These are phyloP conservation scores for Zaprionus obscuricornis DNA, from an alignment of 2,888 invertebrate genomes.

Conservation along the genomic window DNA sequence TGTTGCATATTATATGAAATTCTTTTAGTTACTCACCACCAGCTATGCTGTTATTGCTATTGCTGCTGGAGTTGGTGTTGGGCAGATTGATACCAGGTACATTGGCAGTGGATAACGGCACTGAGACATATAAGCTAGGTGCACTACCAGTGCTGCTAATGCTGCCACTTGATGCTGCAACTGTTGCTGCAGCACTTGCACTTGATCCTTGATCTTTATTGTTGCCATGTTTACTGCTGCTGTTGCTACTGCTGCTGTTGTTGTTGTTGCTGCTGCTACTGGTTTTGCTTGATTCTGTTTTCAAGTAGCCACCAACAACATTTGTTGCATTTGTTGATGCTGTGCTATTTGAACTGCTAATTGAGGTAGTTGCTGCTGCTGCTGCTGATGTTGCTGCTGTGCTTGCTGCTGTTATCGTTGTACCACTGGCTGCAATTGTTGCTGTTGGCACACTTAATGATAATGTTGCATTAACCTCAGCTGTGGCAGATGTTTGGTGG, in stretches of 20 bases:
- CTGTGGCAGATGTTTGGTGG: slow-evolving; percentile 77
- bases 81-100: slow-evolving; percentile 84
- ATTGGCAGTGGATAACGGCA: slow-evolving; percentile 85
- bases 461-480: slow-evolving; percentile 69
- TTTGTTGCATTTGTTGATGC: slow-evolving; percentile 20
- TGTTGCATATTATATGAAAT: too few relatives aligned
- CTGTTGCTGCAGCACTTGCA: too few relatives aligned
- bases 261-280: slow-evolving; percentile 21
- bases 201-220: slow-evolving; percentile 27
- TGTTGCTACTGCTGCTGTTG: slow-evolving; percentile 21
- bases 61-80: slow-evolving; percentile 52
- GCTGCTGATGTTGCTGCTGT: slow-evolving; percentile 16
- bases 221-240: slow-evolving; percentile 43
- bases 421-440: slow-evolving; percentile 53
- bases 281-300: slow-evolving; percentile 53
- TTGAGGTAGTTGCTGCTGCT: slow-evolving; percentile 38
- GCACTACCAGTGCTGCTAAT: slow-evolving; percentile 63
- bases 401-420: slow-evolving; percentile 44
- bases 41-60: slow-evolving; percentile 3
- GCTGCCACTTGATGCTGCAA: slow-evolving; percentile 17
- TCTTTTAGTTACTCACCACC: slow-evolving; percentile 67
- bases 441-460: slow-evolving; percentile 45
- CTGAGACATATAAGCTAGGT: slow-evolving; percentile 87
- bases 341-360: slow-evolving; percentile 33
- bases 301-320: slow-evolving; percentile 36